Conservation (phyloP, 2,888 invertebrate species). For the Euclidia mi region DNA sequence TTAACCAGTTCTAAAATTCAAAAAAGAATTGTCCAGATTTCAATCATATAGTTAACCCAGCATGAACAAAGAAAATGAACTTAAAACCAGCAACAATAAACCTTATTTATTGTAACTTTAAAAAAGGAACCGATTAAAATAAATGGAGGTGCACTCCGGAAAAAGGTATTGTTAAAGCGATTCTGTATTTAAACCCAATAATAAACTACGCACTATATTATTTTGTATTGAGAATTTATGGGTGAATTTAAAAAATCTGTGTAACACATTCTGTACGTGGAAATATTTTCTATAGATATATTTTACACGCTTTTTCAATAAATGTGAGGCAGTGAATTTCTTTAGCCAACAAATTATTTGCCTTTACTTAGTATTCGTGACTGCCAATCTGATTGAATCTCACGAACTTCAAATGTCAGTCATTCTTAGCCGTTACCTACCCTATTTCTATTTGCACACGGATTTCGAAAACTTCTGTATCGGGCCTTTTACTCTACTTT, state of each 20-base stretch:
- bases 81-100: slow-evolving; percentile 50
- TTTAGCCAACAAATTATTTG: not conserved
- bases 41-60: too few relatives aligned
- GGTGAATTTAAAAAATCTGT: too few relatives aligned
- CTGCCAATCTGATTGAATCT: not conserved
- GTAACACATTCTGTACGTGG: too few relatives aligned
- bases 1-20: too few relatives aligned
- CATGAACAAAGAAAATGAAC: too few relatives aligned
- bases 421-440: not conserved
- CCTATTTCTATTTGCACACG: not conserved
- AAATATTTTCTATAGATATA: too few relatives aligned
- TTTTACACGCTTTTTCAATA: too few relatives aligned
- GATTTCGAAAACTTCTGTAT: too few relatives aligned
- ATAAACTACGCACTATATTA: not conserved
- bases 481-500: too few relatives aligned
- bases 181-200: not conserved
- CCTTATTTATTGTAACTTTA: slow-evolving; percentile 52
- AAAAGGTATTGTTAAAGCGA: not conserved
- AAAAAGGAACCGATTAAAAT: slow-evolving; percentile 18
- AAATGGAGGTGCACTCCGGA: not conserved
- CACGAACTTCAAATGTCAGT: slow-evolving; percentile 6
- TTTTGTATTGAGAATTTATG: too few relatives aligned
- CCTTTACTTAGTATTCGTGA: not conserved
- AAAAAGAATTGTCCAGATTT: too few relatives aligned
- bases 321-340: not conserved